phyloP scores from a whole-genome alignment of 2,888 invertebrate species.

The Synanthedon myopaeformis region DNA sequence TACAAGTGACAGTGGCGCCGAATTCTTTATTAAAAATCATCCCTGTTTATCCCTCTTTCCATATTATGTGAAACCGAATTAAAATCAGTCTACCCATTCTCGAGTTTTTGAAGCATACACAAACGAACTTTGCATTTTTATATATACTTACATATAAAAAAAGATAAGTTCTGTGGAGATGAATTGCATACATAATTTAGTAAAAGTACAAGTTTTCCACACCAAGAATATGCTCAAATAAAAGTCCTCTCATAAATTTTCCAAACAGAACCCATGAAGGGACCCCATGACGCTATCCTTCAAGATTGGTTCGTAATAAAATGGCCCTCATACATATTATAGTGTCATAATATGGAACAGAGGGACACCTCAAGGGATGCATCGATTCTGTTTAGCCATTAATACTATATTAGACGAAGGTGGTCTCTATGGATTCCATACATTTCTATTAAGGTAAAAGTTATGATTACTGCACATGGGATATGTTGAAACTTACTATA shows the following conservation, averaged over 20 bases:
- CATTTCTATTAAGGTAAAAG: constrained; percentile 7
- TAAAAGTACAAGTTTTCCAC: no score
- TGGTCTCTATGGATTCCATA: constrained; percentile 14
- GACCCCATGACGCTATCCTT: constrained; percentile 24
- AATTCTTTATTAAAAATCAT: no score
- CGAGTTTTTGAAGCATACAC: no score
- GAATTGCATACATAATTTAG: no score
- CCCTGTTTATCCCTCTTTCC: no score
- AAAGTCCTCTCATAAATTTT: constrained; percentile 45
- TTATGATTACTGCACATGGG: background rate
- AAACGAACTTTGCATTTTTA: no score
- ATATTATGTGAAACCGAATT: no score
- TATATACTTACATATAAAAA: no score
- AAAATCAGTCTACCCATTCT: no score
- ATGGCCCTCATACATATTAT: constrained; percentile 53
- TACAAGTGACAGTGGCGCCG: no score
- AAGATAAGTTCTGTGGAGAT: background rate
- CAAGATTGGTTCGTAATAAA: constrained; percentile 55
- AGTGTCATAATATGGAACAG: constrained; percentile 45
- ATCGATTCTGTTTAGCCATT: constrained; percentile 55
- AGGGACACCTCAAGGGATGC: constrained; percentile 45
- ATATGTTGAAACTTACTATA: no score
- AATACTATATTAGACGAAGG: constrained; percentile 44
- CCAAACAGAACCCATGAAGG: constrained; percentile 31
- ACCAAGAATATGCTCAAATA: constrained; percentile 4